These are phyloP conservation scores for Sphyrna mokarran DNA, from an alignment of 2,113 vertebrate genomes.

Conservation along the genomic window DNA sequence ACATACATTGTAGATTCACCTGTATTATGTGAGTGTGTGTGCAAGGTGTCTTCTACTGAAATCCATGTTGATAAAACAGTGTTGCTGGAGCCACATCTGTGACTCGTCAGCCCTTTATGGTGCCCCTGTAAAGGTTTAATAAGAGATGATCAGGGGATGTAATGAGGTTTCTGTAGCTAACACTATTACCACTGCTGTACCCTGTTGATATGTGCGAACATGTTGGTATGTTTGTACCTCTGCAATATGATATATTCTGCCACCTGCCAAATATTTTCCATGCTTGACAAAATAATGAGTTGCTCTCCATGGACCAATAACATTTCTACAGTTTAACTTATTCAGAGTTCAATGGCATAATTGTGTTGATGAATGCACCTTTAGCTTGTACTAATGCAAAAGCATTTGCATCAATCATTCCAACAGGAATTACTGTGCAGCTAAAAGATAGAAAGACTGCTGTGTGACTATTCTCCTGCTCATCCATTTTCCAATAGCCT, in stretches of 20 bases:
- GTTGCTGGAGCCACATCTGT: not conserved
- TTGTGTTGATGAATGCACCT: slow-evolving; percentile 30
- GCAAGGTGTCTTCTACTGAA: not conserved
- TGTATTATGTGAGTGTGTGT: not conserved
- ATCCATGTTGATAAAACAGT: not conserved
- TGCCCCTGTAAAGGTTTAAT: not conserved
- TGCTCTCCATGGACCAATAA: slow-evolving; percentile 36
- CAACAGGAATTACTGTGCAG: not conserved
- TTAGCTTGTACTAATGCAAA: slow-evolving; percentile 30
- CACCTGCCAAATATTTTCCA: slow-evolving; percentile 7
- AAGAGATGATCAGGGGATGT: not conserved
- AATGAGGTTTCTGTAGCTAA: not conserved
- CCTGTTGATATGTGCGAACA: not conserved
- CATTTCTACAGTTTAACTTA: slow-evolving; percentile 33
- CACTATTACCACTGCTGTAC: not conserved
- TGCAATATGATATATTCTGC: slow-evolving; percentile 2
- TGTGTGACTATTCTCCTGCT: not conserved
- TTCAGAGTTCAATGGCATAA: slow-evolving; percentile 30
- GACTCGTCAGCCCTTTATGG: not conserved
- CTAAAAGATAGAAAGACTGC: slow-evolving; percentile 29
- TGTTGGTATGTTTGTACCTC: not conserved
- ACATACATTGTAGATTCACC: not conserved
- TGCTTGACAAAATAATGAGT: slow-evolving; percentile 26
- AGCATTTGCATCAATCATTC: slow-evolving; percentile 32
- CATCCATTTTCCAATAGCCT: not conserved